A percentile compares a stretch with the other conserved stretches of the same genome.
Conservation (phyloP, 2,113 vertebrate species). For the Labeo catla region DNA sequence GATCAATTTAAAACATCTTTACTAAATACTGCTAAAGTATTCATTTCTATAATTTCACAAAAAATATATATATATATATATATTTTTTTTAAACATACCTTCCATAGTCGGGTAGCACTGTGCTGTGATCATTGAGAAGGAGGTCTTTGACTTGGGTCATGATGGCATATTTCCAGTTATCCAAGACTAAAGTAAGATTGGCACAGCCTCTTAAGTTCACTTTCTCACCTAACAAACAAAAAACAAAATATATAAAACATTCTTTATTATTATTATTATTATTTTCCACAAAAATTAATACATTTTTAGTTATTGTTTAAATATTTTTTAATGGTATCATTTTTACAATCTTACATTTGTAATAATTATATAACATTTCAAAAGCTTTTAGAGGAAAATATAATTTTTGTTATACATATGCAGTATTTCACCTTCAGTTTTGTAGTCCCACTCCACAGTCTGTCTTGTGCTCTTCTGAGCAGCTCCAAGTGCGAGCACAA, state of each 20-base stretch:
- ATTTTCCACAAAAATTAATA: too few relatives aligned
- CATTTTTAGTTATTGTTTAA: background rate
- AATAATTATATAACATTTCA: background rate
- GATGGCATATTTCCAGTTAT: conserved; percentile 90
- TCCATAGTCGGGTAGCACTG: conserved; percentile 84
- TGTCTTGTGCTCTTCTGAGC: conserved; percentile 63
- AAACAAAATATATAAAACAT: background rate
- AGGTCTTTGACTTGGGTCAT: conserved; percentile 84
- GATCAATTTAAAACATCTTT: too few relatives aligned
- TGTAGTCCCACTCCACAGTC: conserved; percentile 61
- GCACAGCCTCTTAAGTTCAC: conserved; percentile 72
- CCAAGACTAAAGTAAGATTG: conserved; percentile 85
- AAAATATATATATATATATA: too few relatives aligned
- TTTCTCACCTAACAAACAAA: conserved; percentile 65
- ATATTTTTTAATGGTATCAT: background rate
- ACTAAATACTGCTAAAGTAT: too few relatives aligned
- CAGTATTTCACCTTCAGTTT: conserved; percentile 67
- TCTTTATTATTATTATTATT: too few relatives aligned
- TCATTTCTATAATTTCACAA: too few relatives aligned
- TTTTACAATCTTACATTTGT: background rate
- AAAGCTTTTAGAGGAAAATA: background rate
- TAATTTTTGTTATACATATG: background rate
- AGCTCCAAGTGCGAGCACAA: conserved; percentile 57
- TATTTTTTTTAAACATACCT: conserved; percentile 69
- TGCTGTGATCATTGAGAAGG: conserved; percentile 83